A percentile compares a stretch with the other conserved stretches of the same genome.
Evolutionary conservation across 2,888 invertebrate species (phyloP).

Genomic region (Drosophila austrosaltans): DNA sequence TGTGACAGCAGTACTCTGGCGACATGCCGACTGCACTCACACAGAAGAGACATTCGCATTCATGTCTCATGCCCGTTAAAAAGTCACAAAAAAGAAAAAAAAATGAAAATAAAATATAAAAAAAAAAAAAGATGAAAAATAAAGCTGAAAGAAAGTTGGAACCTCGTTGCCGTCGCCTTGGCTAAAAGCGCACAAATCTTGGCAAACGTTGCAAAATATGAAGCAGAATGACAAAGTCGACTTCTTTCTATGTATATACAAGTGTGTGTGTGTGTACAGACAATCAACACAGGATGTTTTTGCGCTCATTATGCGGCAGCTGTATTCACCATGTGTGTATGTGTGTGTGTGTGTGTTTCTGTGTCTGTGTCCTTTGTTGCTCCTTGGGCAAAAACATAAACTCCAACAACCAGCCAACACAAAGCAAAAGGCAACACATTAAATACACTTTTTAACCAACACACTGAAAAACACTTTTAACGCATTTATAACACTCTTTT

Average conservation of each 20-base stretch:
- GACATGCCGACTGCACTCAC: conserved; percentile 56
- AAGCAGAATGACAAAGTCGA: conserved; percentile 19
- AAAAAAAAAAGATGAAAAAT: conserved; percentile 2
- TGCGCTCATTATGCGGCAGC: conserved; percentile 77
- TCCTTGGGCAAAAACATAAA: conserved; percentile 59
- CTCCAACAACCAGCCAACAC: conserved; percentile 27
- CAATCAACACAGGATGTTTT: conserved; percentile 74
- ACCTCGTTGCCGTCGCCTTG: conserved; percentile 21
- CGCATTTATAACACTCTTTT: too few relatives aligned
- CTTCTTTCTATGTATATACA: background rate
- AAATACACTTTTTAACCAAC: background rate
- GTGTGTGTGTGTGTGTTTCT: conserved; percentile 30
- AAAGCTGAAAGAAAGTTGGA: conserved; percentile 50
- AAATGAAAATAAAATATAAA: conserved; percentile 14
- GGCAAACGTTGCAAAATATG: conserved; percentile 57
- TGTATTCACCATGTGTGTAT: conserved; percentile 50
- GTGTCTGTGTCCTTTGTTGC: conserved; percentile 59
- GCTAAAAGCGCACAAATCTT: conserved; percentile 76
- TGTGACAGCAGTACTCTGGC: conserved; percentile 61
- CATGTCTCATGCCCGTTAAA: conserved; percentile 61
- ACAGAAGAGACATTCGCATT: conserved; percentile 53
- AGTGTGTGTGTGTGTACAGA: conserved; percentile 37
- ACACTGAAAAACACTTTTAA: too few relatives aligned
- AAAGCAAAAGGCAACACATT: conserved; percentile 38
- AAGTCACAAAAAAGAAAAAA: conserved; percentile 58